Percentiles rank a stretch among this genome's conserved stretches.
These are phyloP conservation scores for Alfaro cultratus DNA, from an alignment of 2,797 vertebrate genomes.

Conservation along the genomic window DNA sequence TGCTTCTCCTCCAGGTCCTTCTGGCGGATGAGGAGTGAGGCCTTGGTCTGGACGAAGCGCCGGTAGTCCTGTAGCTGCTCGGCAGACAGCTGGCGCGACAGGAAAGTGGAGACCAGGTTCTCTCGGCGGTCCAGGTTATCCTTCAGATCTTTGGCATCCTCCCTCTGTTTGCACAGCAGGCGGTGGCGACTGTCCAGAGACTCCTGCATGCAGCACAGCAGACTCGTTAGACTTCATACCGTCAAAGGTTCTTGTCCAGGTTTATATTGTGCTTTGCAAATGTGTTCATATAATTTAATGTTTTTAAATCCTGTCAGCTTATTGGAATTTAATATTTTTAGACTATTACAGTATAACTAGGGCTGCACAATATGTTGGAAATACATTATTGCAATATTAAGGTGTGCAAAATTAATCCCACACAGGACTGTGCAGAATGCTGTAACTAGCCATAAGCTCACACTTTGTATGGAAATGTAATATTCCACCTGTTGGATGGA, in stretches of 20 bases:
- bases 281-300: background rate
- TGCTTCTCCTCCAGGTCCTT: conserved; percentile 92
- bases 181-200: conserved; percentile 88
- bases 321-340: background rate
- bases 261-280: background rate
- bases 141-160: conserved; percentile 95
- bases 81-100: conserved; percentile 83
- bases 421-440: background rate
- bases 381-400: background rate
- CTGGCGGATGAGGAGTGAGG: conserved; percentile 89
- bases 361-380: background rate
- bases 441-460: background rate
- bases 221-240: background rate
- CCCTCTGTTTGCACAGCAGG: conserved; percentile 89
- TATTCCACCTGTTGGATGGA: background rate
- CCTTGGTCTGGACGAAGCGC: conserved; percentile 87
- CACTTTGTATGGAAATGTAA: background rate
- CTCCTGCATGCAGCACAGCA: conserved; percentile 75
- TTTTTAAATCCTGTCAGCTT: background rate
- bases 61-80: conserved; percentile 87
- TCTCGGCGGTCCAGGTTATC: conserved; percentile 92
- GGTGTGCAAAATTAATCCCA: background rate
- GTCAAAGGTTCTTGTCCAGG: background rate
- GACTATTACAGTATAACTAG: background rate
- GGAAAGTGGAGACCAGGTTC: conserved; percentile 85